These are phyloP conservation scores for Diarsia mendica DNA, from an alignment of 2,888 invertebrate genomes.

Conservation along the genomic window DNA sequence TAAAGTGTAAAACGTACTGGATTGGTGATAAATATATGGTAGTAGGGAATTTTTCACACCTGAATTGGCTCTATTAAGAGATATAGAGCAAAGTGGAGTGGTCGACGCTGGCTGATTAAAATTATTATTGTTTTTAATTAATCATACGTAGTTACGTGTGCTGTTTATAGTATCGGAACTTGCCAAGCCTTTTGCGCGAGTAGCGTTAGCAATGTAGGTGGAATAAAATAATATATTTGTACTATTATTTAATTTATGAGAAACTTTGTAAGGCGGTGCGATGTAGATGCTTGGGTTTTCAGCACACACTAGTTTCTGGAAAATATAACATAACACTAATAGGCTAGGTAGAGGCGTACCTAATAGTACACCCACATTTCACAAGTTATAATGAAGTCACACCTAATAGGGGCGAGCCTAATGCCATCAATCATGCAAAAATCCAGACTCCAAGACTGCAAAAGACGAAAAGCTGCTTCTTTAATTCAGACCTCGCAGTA, in stretches of 20 bases:
- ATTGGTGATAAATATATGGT: conserved; percentile 8
- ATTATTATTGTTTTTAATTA: conserved; percentile 85
- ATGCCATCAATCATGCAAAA: too few relatives aligned
- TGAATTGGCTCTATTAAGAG: conserved; percentile 59
- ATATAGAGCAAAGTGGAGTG: conserved; percentile 61
- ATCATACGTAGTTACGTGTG: conserved; percentile 81
- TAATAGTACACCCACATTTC: too few relatives aligned
- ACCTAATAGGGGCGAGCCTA: too few relatives aligned
- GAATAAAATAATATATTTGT: background rate
- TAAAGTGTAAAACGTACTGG: conserved; percentile 27
- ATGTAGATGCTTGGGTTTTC: too few relatives aligned
- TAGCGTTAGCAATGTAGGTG: conserved; percentile 70
- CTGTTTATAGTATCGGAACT: conserved; percentile 80
- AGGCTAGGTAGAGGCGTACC: too few relatives aligned
- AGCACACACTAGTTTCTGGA: too few relatives aligned
- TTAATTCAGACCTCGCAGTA: too few relatives aligned
- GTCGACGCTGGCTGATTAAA: conserved; percentile 76
- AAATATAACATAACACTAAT: too few relatives aligned
- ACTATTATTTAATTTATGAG: background rate
- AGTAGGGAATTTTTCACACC: conserved; percentile 54
- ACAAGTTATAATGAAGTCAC: too few relatives aligned
- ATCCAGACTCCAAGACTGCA: too few relatives aligned
- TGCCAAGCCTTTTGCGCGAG: conserved; percentile 78
- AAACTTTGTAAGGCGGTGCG: too few relatives aligned
- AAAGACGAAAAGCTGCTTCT: too few relatives aligned